Base-by-base conservation (phyloP, 2,888 invertebrate genomes). In the Drosophila sordidula region DNA sequence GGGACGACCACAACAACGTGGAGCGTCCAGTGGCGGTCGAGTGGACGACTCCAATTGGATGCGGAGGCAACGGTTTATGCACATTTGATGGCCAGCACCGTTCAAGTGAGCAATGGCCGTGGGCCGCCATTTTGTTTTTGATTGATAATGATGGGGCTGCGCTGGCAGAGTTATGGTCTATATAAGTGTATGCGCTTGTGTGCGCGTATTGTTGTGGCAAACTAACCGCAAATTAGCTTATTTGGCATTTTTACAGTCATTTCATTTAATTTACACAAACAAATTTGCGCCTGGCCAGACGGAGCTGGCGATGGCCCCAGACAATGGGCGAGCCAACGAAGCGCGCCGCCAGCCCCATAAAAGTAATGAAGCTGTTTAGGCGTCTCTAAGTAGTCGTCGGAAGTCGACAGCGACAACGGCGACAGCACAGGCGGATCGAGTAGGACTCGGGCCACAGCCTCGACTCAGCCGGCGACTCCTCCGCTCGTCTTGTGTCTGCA, bases 281-380 rank as follows among this genome's bases (percentile, higher is more conserved):
- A 86, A 86, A 86, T 89, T 89, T 86, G 86, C 89, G 79, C 82
- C 89, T 85, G 88, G 86, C 70, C 85, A 78, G 69, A 65, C 67
- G 47, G 42, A 29, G 56, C 65, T 38, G 57, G 39, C 22, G 45
- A 38, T 46, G 66, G 42, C 14, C 44, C 45, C 83, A 73, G 83
- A 86, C 83, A 88, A 86, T 88, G 89, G 83, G 80, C 62, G 51
- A 79, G 86, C 76, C 84, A 87, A 83, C 87, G 83, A 73, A 70
- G 77, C 89, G 80, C 68, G 80, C 82, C 87, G 73, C 66, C 80
- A 87, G 87, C 69, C 81, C 74, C 88, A 89, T 86, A 89, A 86
- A 86, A 89, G 89, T 89, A 86, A 86, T 86, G 85, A 87, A 89
- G 85, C 85, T 89, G 89, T 86, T 86, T 89, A 87, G 85, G 89